Conservation (phyloP, 2,797 vertebrate genomes). For the Sebastiscus albofasciatus region DNA sequence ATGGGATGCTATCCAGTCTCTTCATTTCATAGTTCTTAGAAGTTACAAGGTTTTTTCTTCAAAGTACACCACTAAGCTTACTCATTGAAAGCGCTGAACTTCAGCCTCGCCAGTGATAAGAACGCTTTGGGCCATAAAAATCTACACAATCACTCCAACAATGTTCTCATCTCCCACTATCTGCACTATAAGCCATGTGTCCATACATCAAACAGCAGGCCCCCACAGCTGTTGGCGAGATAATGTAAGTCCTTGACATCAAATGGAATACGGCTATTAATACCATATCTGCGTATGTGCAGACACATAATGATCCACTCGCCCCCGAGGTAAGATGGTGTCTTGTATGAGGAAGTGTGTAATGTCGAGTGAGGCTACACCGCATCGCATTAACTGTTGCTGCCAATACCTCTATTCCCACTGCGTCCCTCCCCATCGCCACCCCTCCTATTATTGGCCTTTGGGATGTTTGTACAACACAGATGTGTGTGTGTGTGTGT, state of each 20-base stretch:
- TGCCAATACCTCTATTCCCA: slow-evolving; percentile 16
- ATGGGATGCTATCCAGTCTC: not conserved
- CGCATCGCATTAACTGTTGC: slow-evolving; percentile 20
- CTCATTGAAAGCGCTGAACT: slow-evolving; percentile 38
- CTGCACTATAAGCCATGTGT: slow-evolving; percentile 44
- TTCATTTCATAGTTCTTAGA: slow-evolving; percentile 25
- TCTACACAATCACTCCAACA: slow-evolving; percentile 53
- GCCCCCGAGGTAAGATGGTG: slow-evolving; percentile 44
- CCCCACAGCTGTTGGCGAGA: slow-evolving; percentile 60
- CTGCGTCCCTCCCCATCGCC: not conserved
- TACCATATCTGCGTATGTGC: slow-evolving; percentile 63
- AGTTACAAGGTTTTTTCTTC: slow-evolving; percentile 3
- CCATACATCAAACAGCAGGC: slow-evolving; percentile 64
- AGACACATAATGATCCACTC: slow-evolving; percentile 62
- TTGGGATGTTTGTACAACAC: slow-evolving; percentile 16
- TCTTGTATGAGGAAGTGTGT: slow-evolving; percentile 49
- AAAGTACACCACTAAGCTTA: slow-evolving; percentile 17
- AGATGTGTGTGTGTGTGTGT: not conserved
- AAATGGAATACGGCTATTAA: slow-evolving; percentile 71
- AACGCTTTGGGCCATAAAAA: slow-evolving; percentile 38
- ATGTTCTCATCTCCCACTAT: slow-evolving; percentile 60
- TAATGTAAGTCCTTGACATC: slow-evolving; percentile 70
- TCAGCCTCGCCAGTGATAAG: slow-evolving; percentile 50
- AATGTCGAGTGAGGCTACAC: slow-evolving; percentile 35
- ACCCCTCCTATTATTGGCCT: not conserved